Base-by-base conservation (phyloP, 64 coral and sea anemone species). In the Exaiptasia diaphana region DNA sequence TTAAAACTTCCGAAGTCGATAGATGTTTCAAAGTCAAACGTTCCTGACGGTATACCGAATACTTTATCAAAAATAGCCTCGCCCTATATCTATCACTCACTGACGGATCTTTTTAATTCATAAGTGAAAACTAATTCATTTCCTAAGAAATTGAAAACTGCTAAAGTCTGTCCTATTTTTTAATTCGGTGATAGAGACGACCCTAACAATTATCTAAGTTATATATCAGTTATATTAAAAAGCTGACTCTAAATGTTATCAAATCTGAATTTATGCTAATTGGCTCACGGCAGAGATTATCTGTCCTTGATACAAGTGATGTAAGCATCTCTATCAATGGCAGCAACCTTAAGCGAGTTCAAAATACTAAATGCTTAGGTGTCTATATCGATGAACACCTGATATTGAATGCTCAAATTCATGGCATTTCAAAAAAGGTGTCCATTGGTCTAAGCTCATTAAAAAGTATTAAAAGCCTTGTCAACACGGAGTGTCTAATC, bases 201-300 rank as follows among this genome's bases (percentile, higher is more conserved):
- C 56, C 3, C 3, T 22, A 54, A 54, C 2, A 54, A 15, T 4
- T 4, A 54, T 54, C n/a, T n/a, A n/a, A n/a, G n/a, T n/a, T n/a
- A n/a, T n/a, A n/a, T n/a, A n/a, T n/a, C n/a, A n/a, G n/a, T n/a
- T n/a, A n/a, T n/a, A 60, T n/a, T n/a, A 34, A 70, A 12, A 75
- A 43, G 32, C 30, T 50, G 7, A 75, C 24, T 33, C 44, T 74
- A 11, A 74, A 74, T 52, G 71, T 74, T 74, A 42, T 52, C 41
- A 74, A 74, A 18, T 45, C 71, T 21, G 71, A 74, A 50, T 74
- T 23, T 74, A 74, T 74, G 71, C 9, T 50, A 37, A 28, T 74
- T 1, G 41, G 71, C 13, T 74, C 71, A 31, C 31, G 40, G 46
- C 71, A 48, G 49, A 48, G 71, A 74, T 18, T 74, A 44, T 28